phyloP scores from a whole-genome alignment of 1,140 invertebrate genomes.

The Sesamia nonagrioides region DNA sequence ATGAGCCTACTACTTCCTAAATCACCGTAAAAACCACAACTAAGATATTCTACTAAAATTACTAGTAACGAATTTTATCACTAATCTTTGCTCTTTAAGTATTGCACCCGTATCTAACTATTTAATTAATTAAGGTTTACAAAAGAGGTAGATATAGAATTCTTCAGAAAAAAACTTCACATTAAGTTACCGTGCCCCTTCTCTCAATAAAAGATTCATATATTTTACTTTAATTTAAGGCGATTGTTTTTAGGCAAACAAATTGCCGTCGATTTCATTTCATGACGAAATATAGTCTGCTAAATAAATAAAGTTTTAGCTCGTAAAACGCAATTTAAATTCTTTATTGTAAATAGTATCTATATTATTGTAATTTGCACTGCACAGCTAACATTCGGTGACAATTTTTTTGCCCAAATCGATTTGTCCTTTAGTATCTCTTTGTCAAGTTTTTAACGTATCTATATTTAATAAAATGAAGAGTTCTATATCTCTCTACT shows the following conservation, averaged over 20 bases:
- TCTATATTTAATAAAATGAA: background rate
- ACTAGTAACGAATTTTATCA: conserved; percentile 43
- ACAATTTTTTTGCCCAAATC: background rate
- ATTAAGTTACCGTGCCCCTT: background rate
- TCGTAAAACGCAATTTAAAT: too few relatives aligned
- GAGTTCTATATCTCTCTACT: conserved; percentile 3
- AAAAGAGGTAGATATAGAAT: background rate
- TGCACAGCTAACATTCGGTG: background rate
- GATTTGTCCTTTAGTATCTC: too few relatives aligned
- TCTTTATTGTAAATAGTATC: too few relatives aligned
- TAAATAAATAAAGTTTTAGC: too few relatives aligned
- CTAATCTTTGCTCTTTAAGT: conserved; percentile 38
- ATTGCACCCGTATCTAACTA: conserved; percentile 46
- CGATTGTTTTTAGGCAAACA: too few relatives aligned
- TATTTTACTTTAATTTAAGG: background rate
- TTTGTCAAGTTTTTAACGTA: background rate
- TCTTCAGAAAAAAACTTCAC: background rate
- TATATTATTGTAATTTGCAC: too few relatives aligned
- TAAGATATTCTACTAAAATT: conserved; percentile 16
- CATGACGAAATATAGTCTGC: too few relatives aligned
- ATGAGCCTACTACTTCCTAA: conserved; percentile 4
- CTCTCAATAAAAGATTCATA: background rate
- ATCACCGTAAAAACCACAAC: conserved; percentile 35
- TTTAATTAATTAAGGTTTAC: background rate
- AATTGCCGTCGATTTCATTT: too few relatives aligned